These are phyloP conservation scores for Wasmannia auropunctata DNA, from an alignment of 1,140 invertebrate genomes.

Conservation along the genomic window DNA sequence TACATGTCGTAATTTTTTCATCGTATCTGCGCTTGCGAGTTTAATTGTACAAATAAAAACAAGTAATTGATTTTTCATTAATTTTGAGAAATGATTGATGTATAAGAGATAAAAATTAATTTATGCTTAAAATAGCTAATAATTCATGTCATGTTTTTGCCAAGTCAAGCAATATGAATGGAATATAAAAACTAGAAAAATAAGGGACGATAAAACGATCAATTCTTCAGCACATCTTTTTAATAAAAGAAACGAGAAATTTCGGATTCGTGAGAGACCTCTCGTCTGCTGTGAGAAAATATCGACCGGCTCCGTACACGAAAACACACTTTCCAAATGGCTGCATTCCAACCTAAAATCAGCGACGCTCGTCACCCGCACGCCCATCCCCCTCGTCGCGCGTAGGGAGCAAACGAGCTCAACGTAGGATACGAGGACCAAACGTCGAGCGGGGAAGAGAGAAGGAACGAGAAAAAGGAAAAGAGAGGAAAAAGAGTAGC, in stretches of 20 bases:
- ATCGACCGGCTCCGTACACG: constrained; percentile 35
- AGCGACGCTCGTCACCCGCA: constrained; percentile 34
- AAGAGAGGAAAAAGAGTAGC: constrained; percentile 5
- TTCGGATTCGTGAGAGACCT: background rate
- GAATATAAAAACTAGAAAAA: background rate
- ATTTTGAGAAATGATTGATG: background rate
- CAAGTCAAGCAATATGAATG: background rate
- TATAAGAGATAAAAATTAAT: background rate
- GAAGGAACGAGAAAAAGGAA: background rate
- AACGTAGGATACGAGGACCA: constrained; percentile 5
- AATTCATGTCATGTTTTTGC: background rate
- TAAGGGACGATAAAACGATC: background rate
- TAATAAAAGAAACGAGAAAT: background rate
- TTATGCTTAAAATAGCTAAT: background rate
- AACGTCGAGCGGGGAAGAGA: background rate
- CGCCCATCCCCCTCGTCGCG: background rate
- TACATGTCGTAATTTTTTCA: background rate
- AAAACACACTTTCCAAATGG: constrained; percentile 51
- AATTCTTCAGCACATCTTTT: background rate
- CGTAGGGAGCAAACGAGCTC: constrained; percentile 21
- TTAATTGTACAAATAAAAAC: background rate
- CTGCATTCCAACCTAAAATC: constrained; percentile 50
- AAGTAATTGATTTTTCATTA: background rate
- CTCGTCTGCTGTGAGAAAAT: background rate
- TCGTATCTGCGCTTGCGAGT: background rate